Percentiles rank a stretch among this genome's conserved stretches.
phyloP scores from a whole-genome alignment of 2,888 invertebrate genomes.

The Drosophila yooni region DNA sequence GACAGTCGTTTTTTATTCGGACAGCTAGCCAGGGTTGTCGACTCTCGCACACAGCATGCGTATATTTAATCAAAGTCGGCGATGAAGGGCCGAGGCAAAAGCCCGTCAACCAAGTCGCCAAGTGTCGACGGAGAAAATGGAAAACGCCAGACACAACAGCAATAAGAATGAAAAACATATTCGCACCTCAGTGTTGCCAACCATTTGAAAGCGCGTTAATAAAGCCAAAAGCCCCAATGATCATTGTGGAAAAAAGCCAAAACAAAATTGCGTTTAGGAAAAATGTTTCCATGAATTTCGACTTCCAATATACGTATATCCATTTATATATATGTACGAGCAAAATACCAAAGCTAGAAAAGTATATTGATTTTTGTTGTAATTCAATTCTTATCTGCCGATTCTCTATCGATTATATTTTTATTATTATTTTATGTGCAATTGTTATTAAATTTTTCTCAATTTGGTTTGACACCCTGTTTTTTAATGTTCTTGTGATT shows the following conservation, averaged over 20 bases:
- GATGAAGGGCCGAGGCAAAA: not conserved
- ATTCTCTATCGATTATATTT: not conserved
- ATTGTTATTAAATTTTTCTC: not conserved
- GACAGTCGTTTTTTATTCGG: conserved; percentile 27
- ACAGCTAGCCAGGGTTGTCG: conserved; percentile 32
- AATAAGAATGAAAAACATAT: not conserved
- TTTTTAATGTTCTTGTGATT: not conserved
- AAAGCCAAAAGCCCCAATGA: not conserved
- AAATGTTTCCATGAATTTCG: not conserved
- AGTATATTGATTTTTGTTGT: not conserved
- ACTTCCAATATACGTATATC: not conserved
- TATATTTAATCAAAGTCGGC: conserved; percentile 45
- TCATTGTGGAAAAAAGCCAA: not conserved
- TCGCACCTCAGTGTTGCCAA: not conserved
- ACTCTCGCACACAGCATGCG: not conserved
- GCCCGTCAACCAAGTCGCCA: conserved; percentile 5
- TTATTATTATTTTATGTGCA: not conserved
- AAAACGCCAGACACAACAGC: not conserved
- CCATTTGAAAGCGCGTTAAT: not conserved
- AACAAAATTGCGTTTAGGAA: not conserved
- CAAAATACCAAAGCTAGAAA: not conserved
- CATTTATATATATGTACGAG: not conserved
- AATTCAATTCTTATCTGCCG: not conserved
- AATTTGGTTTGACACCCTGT: not conserved
- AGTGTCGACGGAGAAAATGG: conserved; percentile 20